Evolutionary conservation across 2,797 vertebrate species (phyloP), one percentile per base, ranked within the genome.

Genomic region (Ispidina picta): DNA sequence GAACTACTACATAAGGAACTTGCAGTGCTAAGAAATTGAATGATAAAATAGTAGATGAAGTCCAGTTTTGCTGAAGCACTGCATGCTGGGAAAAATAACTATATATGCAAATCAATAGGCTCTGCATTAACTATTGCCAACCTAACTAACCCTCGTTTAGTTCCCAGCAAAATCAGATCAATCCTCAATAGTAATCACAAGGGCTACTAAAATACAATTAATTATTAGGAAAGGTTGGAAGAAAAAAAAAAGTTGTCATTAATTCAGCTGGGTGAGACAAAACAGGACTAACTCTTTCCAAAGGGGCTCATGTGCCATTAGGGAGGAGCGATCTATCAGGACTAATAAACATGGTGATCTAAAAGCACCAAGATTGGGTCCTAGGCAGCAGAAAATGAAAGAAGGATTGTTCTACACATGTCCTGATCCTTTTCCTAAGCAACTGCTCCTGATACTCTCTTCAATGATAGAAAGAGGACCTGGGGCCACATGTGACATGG

Each of bases 231-330:
- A 64, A 72, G 8, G 13, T 66, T 80, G 48, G 35, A 66, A 55
- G 39, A 15, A 19, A 83, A 41, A 10, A 23, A 1, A 22, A 55
- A 49, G 20, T 3, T 9, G 7, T 6, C 26, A 44, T 46, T 59
- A 59, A 15, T 5, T 29, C 12, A 52, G 10, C 17, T 29, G 22
- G 9, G 7, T 15, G n/a, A 86, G 35, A 56, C 9, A 48, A 51
- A 89, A 75, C 12, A 54, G 15, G 26, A 58, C 28, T 65, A 43
- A 49, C 5, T 1, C 3, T 66, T 89, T 75, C 74, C 51, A n/a
- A 59, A 79, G 4, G 7, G 17, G 1, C 0, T 1, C 1, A 1
- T 8, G 8, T 1, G 4, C 43, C 2, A 0, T 37, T 31, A 21
- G 4, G 8, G 44, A 44, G 11, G 6, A 28, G 20, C 33, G 3